Percentiles rank a stretch among this genome's conserved stretches.
Conservation (phyloP, 2,888 invertebrate genomes). For the Pterostichus niger region DNA sequence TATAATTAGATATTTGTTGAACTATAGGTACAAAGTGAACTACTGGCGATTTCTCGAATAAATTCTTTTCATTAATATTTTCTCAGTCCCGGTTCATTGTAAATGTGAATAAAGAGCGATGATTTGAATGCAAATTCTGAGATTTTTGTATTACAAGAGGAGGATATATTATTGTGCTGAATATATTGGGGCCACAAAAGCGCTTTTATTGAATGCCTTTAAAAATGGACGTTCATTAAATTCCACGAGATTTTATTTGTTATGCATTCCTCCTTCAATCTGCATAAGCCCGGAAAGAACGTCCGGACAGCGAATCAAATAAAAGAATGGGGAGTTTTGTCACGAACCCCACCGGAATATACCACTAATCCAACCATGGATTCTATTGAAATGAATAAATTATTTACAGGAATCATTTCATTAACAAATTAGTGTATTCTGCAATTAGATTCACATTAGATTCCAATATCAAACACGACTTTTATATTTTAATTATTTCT, state of each 20-base stretch:
- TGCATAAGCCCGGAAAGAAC: constrained; percentile 55
- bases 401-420: too few relatives aligned
- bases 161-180: constrained; percentile 43
- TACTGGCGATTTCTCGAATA: constrained; percentile 7
- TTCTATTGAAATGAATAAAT: constrained; percentile 7
- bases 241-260: constrained; percentile 63
- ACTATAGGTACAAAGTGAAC: too few relatives aligned
- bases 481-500: too few relatives aligned
- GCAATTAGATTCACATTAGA: background rate
- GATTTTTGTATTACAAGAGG: constrained; percentile 49
- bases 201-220: constrained; percentile 61
- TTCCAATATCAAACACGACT: too few relatives aligned
- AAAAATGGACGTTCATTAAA: constrained; percentile 65
- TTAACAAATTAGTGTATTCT: too few relatives aligned
- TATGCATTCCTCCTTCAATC: constrained; percentile 61
- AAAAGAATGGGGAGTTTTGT: constrained; percentile 42
- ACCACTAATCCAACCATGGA: constrained; percentile 15
- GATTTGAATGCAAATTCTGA: constrained; percentile 53
- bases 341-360: constrained; percentile 15
- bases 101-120: constrained; percentile 40
- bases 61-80: constrained; percentile 48
- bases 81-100: constrained; percentile 23
- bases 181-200: constrained; percentile 60
- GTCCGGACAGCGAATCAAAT: constrained; percentile 35
- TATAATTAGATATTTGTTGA: too few relatives aligned